Conservation (phyloP, 2,113 vertebrate genomes). For the Mirza zaza region DNA sequence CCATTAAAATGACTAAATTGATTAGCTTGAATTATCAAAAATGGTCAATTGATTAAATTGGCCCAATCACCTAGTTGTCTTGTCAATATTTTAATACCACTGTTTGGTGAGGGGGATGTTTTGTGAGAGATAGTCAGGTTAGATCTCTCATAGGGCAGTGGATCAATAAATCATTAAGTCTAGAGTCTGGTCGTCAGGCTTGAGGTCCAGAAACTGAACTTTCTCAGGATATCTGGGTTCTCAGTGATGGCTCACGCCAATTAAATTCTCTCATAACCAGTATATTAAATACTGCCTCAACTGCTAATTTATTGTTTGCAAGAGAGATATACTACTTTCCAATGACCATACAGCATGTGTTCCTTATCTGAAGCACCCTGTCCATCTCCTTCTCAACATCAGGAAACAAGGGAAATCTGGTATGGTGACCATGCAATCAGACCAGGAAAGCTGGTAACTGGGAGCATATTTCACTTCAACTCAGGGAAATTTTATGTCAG, state of each 20-base stretch:
- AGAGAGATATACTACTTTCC: not conserved
- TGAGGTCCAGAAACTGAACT: constrained; percentile 10
- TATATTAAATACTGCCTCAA: not conserved
- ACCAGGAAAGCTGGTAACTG: constrained; percentile 11
- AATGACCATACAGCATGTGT: not conserved
- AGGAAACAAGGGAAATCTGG: not conserved
- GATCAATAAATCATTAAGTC: not conserved
- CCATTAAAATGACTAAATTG: not conserved
- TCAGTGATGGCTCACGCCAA: not conserved
- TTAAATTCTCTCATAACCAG: not conserved
- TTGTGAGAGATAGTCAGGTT: not conserved
- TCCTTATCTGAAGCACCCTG: not conserved
- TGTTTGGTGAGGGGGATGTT: not conserved
- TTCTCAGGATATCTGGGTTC: not conserved
- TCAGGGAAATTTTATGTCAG: constrained; percentile 13
- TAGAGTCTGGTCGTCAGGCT: not conserved
- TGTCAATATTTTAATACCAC: not conserved
- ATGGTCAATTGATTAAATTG: constrained; percentile 15
- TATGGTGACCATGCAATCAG: not conserved
- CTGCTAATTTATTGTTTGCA: not conserved
- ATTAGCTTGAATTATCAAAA: constrained; percentile 30
- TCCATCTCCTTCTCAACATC: not conserved
- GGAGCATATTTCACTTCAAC: not conserved
- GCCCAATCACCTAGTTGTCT: constrained; percentile 20
- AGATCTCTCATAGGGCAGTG: not conserved